These are phyloP conservation scores for Kradibia gibbosae DNA, from an alignment of 1,140 invertebrate genomes.

Conservation along the genomic window DNA sequence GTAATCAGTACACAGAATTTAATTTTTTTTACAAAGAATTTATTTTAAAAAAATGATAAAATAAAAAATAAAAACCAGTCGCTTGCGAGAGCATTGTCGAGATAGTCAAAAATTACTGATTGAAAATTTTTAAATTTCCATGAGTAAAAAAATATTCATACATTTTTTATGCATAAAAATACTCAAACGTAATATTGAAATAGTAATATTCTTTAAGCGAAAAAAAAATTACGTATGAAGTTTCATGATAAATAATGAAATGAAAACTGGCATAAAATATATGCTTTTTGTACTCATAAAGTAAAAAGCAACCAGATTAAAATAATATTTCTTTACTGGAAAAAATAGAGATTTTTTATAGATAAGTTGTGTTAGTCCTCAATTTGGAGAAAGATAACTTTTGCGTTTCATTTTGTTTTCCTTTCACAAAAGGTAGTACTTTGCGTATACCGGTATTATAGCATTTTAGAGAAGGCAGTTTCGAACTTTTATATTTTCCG, in stretches of 20 bases:
- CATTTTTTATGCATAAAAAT: too few relatives aligned
- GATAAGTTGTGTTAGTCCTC: not conserved
- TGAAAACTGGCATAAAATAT: not conserved
- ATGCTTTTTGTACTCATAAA: not conserved
- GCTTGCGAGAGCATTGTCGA: too few relatives aligned
- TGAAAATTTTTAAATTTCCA: too few relatives aligned
- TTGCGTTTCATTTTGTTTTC: not conserved
- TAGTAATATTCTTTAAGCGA: not conserved
- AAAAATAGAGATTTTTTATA: not conserved
- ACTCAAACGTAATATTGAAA: not conserved
- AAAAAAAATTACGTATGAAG: not conserved
- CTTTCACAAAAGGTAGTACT: not conserved
- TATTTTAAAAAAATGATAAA: too few relatives aligned
- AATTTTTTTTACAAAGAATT: too few relatives aligned
- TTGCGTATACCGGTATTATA: not conserved
- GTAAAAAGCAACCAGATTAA: not conserved
- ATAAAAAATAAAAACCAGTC: too few relatives aligned
- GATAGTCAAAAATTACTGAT: too few relatives aligned
- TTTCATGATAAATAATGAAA: not conserved
- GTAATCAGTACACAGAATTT: too few relatives aligned
- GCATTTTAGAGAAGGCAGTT: not conserved
- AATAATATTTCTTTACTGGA: not conserved
- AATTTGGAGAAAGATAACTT: not conserved
- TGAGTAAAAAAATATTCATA: too few relatives aligned
- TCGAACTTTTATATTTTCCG: not conserved